These are phyloP conservation scores for Petrocephalus zakoni DNA, from an alignment of 2,113 vertebrate genomes.

Conservation along the genomic window DNA sequence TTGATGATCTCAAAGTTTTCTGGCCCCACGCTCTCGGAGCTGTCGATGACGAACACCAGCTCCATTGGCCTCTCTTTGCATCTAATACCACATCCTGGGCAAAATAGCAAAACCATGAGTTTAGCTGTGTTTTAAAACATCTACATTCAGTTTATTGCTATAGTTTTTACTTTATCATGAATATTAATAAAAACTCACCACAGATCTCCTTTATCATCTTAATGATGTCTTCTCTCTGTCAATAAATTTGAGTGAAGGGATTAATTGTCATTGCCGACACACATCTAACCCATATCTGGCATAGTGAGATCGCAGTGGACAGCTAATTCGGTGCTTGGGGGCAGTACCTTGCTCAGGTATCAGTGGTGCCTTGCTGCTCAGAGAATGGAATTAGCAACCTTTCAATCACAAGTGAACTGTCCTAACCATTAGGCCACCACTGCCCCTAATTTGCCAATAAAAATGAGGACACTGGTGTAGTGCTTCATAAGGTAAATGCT, in stretches of 20 bases:
- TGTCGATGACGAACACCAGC: slow-evolving; percentile 88
- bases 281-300: too few relatives aligned
- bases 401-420: too few relatives aligned
- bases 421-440: too few relatives aligned
- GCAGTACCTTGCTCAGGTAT: too few relatives aligned
- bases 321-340: too few relatives aligned
- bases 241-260: slow-evolving; percentile 25
- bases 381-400: too few relatives aligned
- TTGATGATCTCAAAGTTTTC: slow-evolving; percentile 90
- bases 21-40: slow-evolving; percentile 84
- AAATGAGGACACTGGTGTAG: not conserved
- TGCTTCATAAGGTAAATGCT: not conserved
- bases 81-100: slow-evolving; percentile 78
- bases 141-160: not conserved
- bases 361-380: too few relatives aligned
- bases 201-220: slow-evolving; percentile 86
- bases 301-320: too few relatives aligned
- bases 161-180: not conserved
- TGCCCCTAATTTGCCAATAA: not conserved
- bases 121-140: not conserved
- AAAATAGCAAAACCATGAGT: slow-evolving; percentile 14
- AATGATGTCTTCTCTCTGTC: slow-evolving; percentile 80
- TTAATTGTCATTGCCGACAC: too few relatives aligned
- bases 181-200: slow-evolving; percentile 61
- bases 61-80: slow-evolving; percentile 93